Base-by-base conservation (phyloP, 2,888 invertebrate species). In the Clostera curtula region DNA sequence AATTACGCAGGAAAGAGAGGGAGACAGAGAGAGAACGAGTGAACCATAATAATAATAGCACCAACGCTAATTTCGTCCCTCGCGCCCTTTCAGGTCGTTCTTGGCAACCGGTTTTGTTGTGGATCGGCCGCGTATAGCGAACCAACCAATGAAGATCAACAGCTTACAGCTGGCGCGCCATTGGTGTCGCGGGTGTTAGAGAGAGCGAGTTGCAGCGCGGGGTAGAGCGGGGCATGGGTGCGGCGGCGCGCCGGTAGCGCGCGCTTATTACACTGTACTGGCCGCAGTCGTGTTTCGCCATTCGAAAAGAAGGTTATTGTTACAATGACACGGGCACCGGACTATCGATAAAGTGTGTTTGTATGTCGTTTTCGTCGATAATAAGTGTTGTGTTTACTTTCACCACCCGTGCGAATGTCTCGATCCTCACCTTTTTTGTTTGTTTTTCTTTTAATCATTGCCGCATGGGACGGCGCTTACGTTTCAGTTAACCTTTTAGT, bases 301-400 rank as follows among this genome's bases (percentile, higher is more conserved):
- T 66, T 76, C 76, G 71, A 51, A 74, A 69, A 72, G 79, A 76
- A 77, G 80, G 79, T 76, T 80, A 77, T 75, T 67, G 69, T 76
- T 57, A 75, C 70, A 68, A 79, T 80, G 80, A 77, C 67, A 68
- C 79, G 71, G 71, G 69, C 68, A 59, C 63, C 68, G 70, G 76
- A 75, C 79, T 79, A 61, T 80, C 80, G 80, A 79, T 82, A 80
- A 79, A 80, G 82, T 82, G 82, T 82, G 82, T 83, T 80, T 83
- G 82, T 83, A 80, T 80, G 82, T 76, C 80, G 82, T 80, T 77
- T 79, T 77, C 79, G 76, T 80, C 80, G 75, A 74, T 79, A 76
- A 73, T 76, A 75, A 80, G 82, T 82, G 82, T 79, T 79, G 82
- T 82, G 82, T 77, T 80, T 77, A 80, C 79, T 80, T 80, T 82